Evolutionary conservation across 2,113 vertebrate genomes (phyloP).

Genomic region (Syrmaticus mikado): DNA sequence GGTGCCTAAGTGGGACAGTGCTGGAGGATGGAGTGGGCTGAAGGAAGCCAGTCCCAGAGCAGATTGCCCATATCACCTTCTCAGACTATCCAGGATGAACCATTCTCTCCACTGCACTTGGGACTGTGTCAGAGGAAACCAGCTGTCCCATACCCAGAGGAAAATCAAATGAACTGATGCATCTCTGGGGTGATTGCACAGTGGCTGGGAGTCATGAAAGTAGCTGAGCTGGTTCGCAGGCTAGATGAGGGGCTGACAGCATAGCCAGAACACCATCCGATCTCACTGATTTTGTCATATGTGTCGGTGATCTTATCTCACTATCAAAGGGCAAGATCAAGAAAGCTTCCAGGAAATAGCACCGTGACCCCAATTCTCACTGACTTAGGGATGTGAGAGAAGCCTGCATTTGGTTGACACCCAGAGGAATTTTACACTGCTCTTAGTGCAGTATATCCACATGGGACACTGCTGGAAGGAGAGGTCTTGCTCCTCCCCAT

Average conservation of each 20-base stretch:
- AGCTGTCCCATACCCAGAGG: background rate
- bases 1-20: background rate
- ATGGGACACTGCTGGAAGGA: background rate
- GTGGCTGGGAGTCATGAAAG: fast-evolving
- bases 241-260: background rate
- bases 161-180: background rate
- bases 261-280: background rate
- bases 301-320: background rate
- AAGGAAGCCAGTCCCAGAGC: background rate
- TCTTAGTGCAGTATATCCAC: background rate
- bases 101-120: background rate
- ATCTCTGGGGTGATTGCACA: background rate
- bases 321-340: background rate
- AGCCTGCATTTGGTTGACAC: background rate
- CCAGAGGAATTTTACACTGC: background rate
- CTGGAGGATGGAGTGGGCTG: background rate
- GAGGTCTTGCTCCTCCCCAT: background rate
- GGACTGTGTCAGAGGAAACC: background rate
- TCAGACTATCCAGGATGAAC: background rate
- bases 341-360: constrained; percentile 5
- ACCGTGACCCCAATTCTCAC: background rate
- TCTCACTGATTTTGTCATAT: background rate
- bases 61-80: background rate
- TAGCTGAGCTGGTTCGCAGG: background rate
- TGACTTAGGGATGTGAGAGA: background rate